Conservation (phyloP, 2,888 invertebrate species). For the Leptopilina drosophilae region DNA sequence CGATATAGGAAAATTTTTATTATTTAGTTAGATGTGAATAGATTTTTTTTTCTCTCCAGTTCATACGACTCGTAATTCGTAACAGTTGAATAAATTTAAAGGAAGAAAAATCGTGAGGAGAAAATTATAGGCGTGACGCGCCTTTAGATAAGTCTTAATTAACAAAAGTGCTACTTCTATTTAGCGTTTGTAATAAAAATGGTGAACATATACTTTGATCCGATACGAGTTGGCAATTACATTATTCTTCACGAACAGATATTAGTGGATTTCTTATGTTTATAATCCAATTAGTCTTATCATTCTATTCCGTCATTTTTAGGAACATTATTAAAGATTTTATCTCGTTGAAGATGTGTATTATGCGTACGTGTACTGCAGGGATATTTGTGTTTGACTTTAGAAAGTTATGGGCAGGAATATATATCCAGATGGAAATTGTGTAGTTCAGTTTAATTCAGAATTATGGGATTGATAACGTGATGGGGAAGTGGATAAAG, state of each 20-base stretch:
- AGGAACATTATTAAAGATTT: not conserved
- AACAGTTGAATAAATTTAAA: not conserved
- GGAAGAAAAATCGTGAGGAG: not conserved
- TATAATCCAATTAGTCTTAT: constrained; percentile 28
- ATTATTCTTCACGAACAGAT: not conserved
- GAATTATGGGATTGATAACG: constrained; percentile 2
- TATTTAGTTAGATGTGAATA: not conserved
- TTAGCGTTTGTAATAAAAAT: constrained; percentile 4
- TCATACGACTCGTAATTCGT: too few species aligned
- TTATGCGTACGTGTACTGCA: not conserved
- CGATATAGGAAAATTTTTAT: not conserved
- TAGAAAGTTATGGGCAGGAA: not conserved
- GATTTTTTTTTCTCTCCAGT: too few species aligned
- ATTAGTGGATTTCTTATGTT: not conserved
- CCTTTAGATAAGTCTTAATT: constrained; percentile 20
- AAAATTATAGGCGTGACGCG: not conserved
- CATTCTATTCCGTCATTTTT: constrained; percentile 1
- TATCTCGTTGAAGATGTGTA: constrained; percentile 10
- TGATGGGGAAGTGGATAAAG: not conserved
- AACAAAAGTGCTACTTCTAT: not conserved
- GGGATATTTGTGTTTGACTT: not conserved
- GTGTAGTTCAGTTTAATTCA: not conserved
- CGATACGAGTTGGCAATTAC: not conserved
- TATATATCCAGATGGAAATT: not conserved
- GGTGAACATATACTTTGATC: not conserved